Evolutionary conservation across 1,140 invertebrate species (phyloP), one percentile per base, ranked within the genome.

Genomic region (Chionoecetes opilio): DNA sequence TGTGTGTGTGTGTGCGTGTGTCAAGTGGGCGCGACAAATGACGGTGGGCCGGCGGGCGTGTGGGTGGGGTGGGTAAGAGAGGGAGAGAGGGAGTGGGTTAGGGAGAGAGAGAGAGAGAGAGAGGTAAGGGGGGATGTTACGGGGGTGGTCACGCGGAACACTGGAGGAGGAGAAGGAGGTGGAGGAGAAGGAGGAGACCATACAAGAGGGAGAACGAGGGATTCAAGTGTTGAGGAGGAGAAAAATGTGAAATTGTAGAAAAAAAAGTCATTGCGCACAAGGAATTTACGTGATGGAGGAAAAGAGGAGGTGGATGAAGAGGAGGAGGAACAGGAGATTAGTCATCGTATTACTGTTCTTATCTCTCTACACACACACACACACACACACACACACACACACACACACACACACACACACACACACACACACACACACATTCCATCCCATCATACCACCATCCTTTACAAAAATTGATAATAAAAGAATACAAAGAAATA

Each of bases 321-420:
- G 21, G 89, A 32, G 41, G 32, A 46, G 26, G 53, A 91, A 31
- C 14, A 75, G 26, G 38, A 41, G 89, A 41, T 41, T 37, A 46
- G 46, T 31, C 29, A 46, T 41, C 32, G 2, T 38, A n/a, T n/a
- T 31, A 35, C 14, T 87, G 32, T 35, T 87, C 34, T 17, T 29
- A 17, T 87, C 34, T 8, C 32, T 35, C 32, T 0, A 35, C 35
- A 29, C 89, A 37, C 37, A 91, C 21, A 46, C 89, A 91, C 89
- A 31, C 88, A n/a, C 37, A 37, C 29, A 91, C 89, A 46, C 38
- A 53, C 88, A 46, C 38, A 31, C 89, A 46, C 89, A 46, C 89
- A 53, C 89, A 63, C 89, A 31, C 86, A 88, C 86, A 53, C 2
- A 53, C 11, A 53, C 2, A 53, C 11, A 29, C 32, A 91, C 6